These are phyloP conservation scores for Rhinoptilus africanus DNA, from an alignment of 2,113 vertebrate species.

Conservation along the genomic window DNA sequence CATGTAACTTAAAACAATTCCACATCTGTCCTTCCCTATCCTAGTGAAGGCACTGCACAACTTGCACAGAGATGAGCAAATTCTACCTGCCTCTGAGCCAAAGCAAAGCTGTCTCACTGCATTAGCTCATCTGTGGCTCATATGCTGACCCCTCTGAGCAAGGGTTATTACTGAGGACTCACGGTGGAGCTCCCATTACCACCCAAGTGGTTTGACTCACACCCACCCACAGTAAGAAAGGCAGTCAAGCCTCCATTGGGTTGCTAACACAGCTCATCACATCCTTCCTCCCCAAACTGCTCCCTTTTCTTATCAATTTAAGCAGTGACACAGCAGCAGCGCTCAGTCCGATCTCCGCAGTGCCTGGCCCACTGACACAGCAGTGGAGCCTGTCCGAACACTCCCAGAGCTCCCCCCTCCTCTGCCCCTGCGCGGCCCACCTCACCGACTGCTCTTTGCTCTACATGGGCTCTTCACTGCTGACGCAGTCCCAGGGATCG, in stretches of 20 bases:
- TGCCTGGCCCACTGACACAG: background rate
- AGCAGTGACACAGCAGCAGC: background rate
- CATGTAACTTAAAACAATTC: background rate
- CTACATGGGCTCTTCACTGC: background rate
- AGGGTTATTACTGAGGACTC: background rate
- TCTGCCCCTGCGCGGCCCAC: background rate
- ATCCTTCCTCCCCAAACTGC: background rate
- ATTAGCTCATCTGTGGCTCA: background rate
- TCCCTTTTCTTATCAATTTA: background rate
- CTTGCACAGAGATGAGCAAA: background rate
- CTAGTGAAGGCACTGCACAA: background rate
- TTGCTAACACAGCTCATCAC: background rate
- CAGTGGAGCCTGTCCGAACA: background rate
- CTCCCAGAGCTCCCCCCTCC: background rate
- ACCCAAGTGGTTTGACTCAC: background rate
- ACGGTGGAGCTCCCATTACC: background rate
- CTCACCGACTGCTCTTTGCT: background rate
- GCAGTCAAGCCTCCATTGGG: background rate
- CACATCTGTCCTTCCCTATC: background rate
- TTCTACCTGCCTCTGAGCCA: background rate
- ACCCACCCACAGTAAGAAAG: background rate
- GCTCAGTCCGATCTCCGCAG: background rate
- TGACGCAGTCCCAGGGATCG: fast-evolving
- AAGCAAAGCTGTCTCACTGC: background rate
- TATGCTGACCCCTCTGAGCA: background rate